phyloP scores from a whole-genome alignment of 1,140 invertebrate genomes.

The Dysdera silvatica region DNA sequence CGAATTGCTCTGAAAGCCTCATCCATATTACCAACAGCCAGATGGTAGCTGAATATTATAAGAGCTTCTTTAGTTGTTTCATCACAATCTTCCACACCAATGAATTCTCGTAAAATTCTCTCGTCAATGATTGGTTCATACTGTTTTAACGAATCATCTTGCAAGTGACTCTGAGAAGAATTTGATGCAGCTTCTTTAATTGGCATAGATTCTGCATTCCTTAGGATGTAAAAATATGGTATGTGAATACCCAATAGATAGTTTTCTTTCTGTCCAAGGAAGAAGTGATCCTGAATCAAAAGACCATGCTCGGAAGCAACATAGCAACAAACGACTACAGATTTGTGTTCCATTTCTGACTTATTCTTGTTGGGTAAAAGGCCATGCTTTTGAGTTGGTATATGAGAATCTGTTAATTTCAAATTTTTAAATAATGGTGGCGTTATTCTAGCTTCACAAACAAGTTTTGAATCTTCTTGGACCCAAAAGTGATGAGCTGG shows the following conservation, averaged over 20 bases:
- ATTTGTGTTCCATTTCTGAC: conserved; percentile 34
- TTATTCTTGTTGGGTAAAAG: conserved; percentile 18
- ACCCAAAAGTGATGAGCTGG: conserved; percentile 62
- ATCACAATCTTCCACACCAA: conserved; percentile 68
- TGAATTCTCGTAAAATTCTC: conserved; percentile 78
- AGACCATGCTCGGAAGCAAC: conserved; percentile 60
- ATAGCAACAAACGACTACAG: conserved; percentile 60
- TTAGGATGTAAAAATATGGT: conserved; percentile 50
- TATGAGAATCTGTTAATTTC: too few relatives aligned
- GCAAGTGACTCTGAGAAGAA: neutral
- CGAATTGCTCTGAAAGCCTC: conserved; percentile 77
- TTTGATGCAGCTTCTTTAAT: neutral
- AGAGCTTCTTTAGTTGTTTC: conserved; percentile 67
- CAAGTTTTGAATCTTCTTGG: conserved; percentile 58
- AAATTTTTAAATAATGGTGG: conserved; percentile 18
- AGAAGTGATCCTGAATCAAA: conserved; percentile 60
- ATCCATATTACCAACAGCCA: conserved; percentile 87
- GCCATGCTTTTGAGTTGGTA: conserved; percentile 10
- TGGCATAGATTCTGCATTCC: conserved; percentile 44
- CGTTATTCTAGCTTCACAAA: conserved; percentile 55
- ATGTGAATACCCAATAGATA: conserved; percentile 48
- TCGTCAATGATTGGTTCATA: conserved; percentile 47
- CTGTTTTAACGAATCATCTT: conserved; percentile 9
- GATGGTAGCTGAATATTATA: conserved; percentile 85
- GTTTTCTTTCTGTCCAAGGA: conserved; percentile 40